Evolutionary conservation across 1,140 invertebrate genomes (phyloP).

Genomic region (Stegodyphus dumicola): DNA sequence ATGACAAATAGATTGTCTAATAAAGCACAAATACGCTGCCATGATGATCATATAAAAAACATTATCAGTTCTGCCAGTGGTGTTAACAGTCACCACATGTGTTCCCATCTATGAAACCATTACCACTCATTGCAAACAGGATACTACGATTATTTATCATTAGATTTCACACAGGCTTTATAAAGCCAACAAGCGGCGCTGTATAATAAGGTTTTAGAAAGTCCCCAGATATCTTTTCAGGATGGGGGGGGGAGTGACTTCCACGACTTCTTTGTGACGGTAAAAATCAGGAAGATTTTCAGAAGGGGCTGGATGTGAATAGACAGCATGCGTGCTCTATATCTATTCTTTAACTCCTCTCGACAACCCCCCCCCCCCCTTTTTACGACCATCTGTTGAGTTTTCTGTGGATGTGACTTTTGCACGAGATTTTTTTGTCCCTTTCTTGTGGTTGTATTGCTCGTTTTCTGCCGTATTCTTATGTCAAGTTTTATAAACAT

Average conservation of each 20-base stretch:
- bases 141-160: not conserved
- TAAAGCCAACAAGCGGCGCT: not conserved
- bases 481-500: too few species aligned
- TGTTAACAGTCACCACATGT: not conserved
- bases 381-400: not conserved
- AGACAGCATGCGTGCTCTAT: too few species aligned
- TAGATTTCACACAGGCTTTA: not conserved
- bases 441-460: too few species aligned
- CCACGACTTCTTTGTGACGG: not conserved
- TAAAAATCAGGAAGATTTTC: not conserved
- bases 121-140: not conserved
- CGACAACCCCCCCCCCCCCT: not conserved
- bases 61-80: not conserved
- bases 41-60: not conserved
- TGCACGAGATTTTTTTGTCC: too few species aligned
- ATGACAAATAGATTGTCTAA: not conserved
- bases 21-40: not conserved
- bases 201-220: not conserved
- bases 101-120: not conserved
- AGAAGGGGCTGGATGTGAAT: not conserved
- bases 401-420: not conserved
- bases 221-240: not conserved
- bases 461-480: too few species aligned
- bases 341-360: not conserved
- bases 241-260: not conserved